A percentile compares a stretch with the other conserved stretches of the same genome.
phyloP scores from a whole-genome alignment of 64 coral and sea anemone genomes.

The Pocillopora verrucosa region DNA sequence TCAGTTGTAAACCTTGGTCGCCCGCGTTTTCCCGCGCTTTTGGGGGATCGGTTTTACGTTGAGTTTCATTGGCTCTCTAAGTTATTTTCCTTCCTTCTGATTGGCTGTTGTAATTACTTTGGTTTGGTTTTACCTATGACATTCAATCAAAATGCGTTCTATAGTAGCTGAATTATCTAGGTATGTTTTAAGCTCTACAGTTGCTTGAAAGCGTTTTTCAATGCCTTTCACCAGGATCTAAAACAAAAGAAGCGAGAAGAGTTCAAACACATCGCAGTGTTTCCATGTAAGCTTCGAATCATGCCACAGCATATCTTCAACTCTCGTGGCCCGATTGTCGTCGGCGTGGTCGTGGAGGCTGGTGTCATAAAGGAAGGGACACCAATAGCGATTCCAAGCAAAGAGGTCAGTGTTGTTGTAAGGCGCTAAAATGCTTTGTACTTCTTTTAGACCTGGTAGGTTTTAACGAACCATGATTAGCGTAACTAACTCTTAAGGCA shows the following conservation, averaged over 20 bases:
- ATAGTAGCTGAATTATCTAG: no score
- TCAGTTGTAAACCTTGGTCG: no score
- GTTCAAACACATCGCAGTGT: slow-evolving; percentile 88
- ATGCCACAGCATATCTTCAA: slow-evolving; percentile 93
- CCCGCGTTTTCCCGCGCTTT: no score
- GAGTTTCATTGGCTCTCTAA: no score
- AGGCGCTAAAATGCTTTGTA: neutral
- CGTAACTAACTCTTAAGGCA: no score
- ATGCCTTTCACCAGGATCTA: slow-evolving; percentile 61
- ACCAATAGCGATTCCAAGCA: slow-evolving; percentile 76
- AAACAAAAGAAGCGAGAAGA: slow-evolving; percentile 98
- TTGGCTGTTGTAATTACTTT: no score
- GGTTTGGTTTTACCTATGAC: no score
- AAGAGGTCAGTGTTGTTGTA: slow-evolving; percentile 52
- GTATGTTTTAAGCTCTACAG: no score
- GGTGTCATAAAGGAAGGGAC: slow-evolving; percentile 94
- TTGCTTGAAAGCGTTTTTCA: neutral
- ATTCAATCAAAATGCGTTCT: no score
- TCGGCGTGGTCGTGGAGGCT: slow-evolving; percentile 78
- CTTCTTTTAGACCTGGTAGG: neutral
- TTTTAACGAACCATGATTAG: neutral
- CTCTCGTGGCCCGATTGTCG: slow-evolving; percentile 78
- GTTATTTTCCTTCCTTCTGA: no score
- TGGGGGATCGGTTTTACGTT: no score
- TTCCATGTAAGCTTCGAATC: slow-evolving; percentile 95